Conservation (phyloP, 2,113 vertebrate genomes). For the Mormyrus iriodes region DNA sequence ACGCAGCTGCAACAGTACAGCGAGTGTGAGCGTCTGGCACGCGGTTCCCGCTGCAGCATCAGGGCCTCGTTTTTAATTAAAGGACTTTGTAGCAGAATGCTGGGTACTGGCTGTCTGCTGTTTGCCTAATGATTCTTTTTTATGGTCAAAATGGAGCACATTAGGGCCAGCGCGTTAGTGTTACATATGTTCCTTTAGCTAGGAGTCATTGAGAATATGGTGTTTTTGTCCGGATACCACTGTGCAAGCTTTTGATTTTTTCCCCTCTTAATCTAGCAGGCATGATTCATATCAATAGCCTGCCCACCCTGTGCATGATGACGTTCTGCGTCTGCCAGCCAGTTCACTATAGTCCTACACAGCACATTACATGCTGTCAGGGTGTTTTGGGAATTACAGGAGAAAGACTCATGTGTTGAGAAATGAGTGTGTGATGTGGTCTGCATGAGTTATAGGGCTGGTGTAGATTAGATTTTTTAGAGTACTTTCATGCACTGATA, state of each 20-base stretch:
- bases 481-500: neutral
- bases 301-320: neutral
- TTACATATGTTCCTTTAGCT: neutral
- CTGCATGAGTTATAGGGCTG: no score
- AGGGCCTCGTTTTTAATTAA: neutral
- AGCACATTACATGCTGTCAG: neutral
- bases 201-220: neutral
- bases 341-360: neutral
- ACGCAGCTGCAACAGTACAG: constrained; percentile 87
- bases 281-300: neutral
- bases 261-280: neutral
- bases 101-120: neutral
- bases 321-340: neutral
- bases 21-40: constrained; percentile 74
- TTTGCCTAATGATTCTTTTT: neutral
- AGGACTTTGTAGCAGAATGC: neutral
- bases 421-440: neutral
- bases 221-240: neutral
- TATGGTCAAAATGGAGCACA: neutral
- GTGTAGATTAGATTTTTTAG: neutral
- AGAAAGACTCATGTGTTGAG: neutral
- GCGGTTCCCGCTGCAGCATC: no score
- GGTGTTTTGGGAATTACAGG: neutral
- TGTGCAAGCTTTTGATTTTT: neutral
- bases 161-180: neutral